Evolutionary conservation across 2,113 vertebrate genomes (phyloP).

Genomic region (Nannospalax galili): DNA sequence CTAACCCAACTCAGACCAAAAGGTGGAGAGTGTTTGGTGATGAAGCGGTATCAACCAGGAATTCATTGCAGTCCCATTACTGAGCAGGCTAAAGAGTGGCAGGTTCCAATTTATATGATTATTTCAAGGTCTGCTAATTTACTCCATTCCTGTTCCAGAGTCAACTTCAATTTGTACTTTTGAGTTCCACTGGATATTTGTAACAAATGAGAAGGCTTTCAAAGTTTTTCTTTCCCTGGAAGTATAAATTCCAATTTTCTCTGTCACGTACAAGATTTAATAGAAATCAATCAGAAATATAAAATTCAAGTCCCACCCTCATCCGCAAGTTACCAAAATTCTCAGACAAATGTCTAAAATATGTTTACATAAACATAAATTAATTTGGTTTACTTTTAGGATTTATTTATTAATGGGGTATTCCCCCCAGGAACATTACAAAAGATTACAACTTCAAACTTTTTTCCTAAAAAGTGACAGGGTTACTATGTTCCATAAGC

Average conservation of each 20-base stretch:
- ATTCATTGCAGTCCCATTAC: not conserved
- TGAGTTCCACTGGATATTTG: conserved; percentile 30
- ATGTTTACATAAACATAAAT: conserved; percentile 34
- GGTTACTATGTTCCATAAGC: not conserved
- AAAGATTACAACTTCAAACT: not conserved
- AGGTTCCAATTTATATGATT: conserved; percentile 17
- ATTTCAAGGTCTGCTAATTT: conserved; percentile 44
- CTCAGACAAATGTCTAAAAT: not conserved
- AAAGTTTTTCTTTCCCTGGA: not conserved
- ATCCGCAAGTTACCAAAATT: not conserved
- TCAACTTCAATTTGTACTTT: conserved; percentile 61
- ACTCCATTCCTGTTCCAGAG: not conserved
- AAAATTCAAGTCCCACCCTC: conserved; percentile 26
- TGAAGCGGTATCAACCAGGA: not conserved
- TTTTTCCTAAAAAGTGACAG: not conserved
- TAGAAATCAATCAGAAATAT: conserved; percentile 34
- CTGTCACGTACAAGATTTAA: not conserved
- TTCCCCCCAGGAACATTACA: not conserved
- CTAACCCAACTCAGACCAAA: not conserved
- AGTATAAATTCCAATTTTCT: conserved; percentile 36
- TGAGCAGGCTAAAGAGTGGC: not conserved
- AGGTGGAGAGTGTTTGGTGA: not conserved
- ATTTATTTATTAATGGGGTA: conserved; percentile 27
- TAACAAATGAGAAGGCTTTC: conserved; percentile 19
- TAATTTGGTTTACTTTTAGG: conserved; percentile 12